phyloP scores from a whole-genome alignment of 2,113 vertebrate genomes.

The Urocolius indicus region DNA sequence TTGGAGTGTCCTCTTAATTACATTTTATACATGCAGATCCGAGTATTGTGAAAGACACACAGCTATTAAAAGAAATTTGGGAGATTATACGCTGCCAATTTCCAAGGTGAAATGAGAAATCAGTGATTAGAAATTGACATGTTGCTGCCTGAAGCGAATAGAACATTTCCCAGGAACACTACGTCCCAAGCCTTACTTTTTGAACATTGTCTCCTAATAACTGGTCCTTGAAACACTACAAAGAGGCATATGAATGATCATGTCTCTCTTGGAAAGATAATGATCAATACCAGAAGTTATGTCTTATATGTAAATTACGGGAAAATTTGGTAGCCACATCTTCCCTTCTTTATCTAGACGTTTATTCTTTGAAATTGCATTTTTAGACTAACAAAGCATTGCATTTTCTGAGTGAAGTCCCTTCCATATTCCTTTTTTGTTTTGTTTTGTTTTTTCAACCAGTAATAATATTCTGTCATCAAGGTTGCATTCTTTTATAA shows the following conservation, averaged over 20 bases:
- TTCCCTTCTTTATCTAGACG: not conserved
- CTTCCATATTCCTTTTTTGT: not conserved
- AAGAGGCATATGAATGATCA: not conserved
- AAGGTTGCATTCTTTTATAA: not conserved
- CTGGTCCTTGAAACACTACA: not conserved
- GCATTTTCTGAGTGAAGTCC: not conserved
- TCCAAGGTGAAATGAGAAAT: conserved; percentile 10
- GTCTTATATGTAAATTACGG: not conserved
- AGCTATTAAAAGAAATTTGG: not conserved
- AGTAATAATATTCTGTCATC: not conserved
- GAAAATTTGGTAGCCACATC: not conserved
- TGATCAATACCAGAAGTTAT: not conserved
- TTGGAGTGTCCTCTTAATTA: not conserved
- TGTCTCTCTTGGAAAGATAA: not conserved
- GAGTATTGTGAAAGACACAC: not conserved
- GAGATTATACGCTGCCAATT: not conserved
- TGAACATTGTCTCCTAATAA: not conserved
- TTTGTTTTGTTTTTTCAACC: not conserved
- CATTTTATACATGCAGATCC: not conserved
- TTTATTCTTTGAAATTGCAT: not conserved
- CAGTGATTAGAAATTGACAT: not conserved
- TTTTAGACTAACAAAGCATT: not conserved
- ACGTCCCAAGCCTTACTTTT: not conserved
- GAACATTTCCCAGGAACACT: not conserved
- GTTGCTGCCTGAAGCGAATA: not conserved